Base-by-base conservation (phyloP, 2,888 invertebrate genomes). In the Drosophila infuscata region DNA sequence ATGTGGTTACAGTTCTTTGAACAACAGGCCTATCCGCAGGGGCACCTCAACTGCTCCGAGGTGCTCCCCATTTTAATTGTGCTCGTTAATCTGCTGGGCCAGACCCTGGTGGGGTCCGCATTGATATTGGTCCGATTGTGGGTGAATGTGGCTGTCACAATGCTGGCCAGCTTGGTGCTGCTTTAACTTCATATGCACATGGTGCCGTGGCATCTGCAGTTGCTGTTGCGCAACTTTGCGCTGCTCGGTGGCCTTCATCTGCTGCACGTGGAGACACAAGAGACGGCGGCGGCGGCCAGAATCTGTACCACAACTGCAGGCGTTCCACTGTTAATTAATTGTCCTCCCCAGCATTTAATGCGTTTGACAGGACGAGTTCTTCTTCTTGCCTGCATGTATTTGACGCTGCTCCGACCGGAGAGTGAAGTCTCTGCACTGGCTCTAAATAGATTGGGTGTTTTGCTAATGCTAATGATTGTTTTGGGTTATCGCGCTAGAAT, bases 401-500 rank as follows among this genome's bases (percentile, higher is more conserved):
- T 76, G 11, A 70, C 68, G 3, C 38, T 73, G 43, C 57, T 79
- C 3, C 59, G 67, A 17, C 51, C 63, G 20, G 53, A 63, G n/a
- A 38, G 58, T 5, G 53, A 12, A 12, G 0, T 57, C 9, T 7
- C 41, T 17, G 46, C 64, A 9, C 11, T 57, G 58, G 43, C 33
- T 9, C 30, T 75, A 12, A 67, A 70, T 52, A 36, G 30, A 2
- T 20, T 72, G 12, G 72, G 76, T 9, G 29, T 68, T 17, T 9
- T 59, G 9, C 51, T 70, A 12, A 80, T 79, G 70, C 20, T 46
- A 3, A 43, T 61, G 15, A 60, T 79, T 57, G 67, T 79, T 9
- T 29, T 80, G 54, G 79, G 79, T 9, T 79, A 60, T 46, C 76
- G 76, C 53, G 73, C 72, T 9, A 46, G 70, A 11, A 17, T 59